A percentile compares a stretch with the other conserved stretches of the same genome.
phyloP scores from a whole-genome alignment of 2,797 vertebrate genomes.

The Morus bassanus region DNA sequence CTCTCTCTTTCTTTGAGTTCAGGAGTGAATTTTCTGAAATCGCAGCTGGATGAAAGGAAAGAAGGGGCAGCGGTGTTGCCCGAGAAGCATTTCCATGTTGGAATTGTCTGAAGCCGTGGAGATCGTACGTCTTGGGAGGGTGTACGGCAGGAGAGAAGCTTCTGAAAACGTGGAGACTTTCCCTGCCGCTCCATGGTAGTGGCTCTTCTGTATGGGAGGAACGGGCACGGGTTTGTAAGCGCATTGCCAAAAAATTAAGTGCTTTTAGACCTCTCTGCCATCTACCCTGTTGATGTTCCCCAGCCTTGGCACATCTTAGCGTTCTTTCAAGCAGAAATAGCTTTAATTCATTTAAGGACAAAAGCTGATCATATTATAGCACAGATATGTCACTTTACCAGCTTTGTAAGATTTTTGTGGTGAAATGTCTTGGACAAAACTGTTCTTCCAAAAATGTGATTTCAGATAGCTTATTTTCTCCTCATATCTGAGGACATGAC shows the following conservation, averaged over 20 bases:
- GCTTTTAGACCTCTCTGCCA: background rate
- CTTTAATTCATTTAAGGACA: conserved; percentile 44
- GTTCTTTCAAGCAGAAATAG: background rate
- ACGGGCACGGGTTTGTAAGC: fast-evolving
- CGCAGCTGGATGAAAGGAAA: fast-evolving
- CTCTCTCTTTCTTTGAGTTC: background rate
- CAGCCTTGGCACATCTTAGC: background rate
- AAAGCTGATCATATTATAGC: background rate
- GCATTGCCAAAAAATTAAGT: background rate
- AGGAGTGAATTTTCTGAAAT: background rate
- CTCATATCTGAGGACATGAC: background rate
- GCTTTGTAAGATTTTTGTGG: conserved; percentile 2
- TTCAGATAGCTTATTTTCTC: background rate
- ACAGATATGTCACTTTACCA: background rate
- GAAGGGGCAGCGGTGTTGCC: background rate
- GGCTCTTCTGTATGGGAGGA: background rate
- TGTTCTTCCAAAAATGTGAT: background rate
- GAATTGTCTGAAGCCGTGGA: background rate
- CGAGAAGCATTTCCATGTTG: background rate
- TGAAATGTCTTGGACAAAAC: background rate
- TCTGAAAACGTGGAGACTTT: background rate
- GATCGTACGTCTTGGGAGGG: background rate
- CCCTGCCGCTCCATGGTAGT: fast-evolving
- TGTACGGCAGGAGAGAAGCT: background rate
- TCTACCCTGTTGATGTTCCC: background rate